Conservation (phyloP, 2,113 vertebrate species). For the Catharus minimus region DNA sequence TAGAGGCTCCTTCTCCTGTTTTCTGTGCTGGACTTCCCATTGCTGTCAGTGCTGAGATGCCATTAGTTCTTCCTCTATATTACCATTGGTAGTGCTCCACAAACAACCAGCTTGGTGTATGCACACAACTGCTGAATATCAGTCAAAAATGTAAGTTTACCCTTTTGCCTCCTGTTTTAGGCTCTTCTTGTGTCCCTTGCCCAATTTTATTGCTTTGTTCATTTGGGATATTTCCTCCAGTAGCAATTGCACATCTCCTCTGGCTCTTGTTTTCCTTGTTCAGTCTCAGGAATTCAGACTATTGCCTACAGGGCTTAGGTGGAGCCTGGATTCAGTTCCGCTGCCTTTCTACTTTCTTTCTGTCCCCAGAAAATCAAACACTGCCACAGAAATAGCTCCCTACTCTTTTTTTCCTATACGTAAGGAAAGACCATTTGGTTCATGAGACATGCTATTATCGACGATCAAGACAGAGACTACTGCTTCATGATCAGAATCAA, state of each 20-base stretch:
- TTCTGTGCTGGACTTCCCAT: neutral
- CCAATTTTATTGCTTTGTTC: neutral
- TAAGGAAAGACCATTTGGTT: neutral
- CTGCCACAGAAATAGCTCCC: neutral
- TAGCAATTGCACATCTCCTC: neutral
- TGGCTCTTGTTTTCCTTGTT: neutral
- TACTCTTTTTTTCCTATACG: neutral
- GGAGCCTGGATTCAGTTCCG: neutral
- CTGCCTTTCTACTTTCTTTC: neutral
- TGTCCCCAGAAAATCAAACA: neutral
- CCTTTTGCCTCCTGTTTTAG: neutral
- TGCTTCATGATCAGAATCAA: no score
- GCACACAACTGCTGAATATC: neutral
- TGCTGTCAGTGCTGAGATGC: fast-evolving
- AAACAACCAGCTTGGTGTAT: no score
- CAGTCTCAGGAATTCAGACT: neutral
- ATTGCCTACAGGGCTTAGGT: neutral
- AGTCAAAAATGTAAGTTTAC: neutral
- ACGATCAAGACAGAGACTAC: no score
- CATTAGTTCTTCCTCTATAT: neutral
- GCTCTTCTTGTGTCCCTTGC: neutral
- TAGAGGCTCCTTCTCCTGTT: neutral
- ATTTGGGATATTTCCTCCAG: neutral
- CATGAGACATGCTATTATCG: neutral
- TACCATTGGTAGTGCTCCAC: fast-evolving